A percentile compares a stretch with the other conserved stretches of the same genome.
phyloP scores from a whole-genome alignment of 2,888 invertebrate species.

The Brachynemurus nebulosus region DNA sequence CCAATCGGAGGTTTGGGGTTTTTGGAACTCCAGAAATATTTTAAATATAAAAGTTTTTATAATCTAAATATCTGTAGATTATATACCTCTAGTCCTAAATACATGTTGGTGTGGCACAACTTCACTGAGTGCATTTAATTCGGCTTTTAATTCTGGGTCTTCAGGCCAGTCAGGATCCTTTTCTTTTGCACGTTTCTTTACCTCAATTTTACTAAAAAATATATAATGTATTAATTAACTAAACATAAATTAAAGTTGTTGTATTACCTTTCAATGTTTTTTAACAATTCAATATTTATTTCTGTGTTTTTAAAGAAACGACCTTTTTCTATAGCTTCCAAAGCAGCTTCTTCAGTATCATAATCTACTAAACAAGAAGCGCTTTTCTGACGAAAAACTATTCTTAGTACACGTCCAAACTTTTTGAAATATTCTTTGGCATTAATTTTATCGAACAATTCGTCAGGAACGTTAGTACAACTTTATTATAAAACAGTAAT shows the following conservation, averaged over 20 bases:
- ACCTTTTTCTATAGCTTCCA: slow-evolving; percentile 43
- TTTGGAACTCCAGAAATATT: too few species aligned
- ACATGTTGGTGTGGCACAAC: neutral
- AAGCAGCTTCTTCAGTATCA: slow-evolving; percentile 41
- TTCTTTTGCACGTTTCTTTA: neutral
- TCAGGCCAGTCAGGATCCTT: slow-evolving; percentile 6
- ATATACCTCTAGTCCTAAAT: too few species aligned
- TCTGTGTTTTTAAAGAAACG: slow-evolving; percentile 45
- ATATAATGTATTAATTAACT: neutral
- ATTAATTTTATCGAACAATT: slow-evolving; percentile 42
- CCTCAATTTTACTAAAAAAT: neutral
- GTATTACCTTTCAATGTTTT: neutral
- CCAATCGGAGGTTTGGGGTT: too few species aligned
- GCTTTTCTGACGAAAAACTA: slow-evolving; percentile 48
- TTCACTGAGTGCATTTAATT: slow-evolving; percentile 51
- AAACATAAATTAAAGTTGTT: neutral
- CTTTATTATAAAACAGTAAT: too few species aligned
- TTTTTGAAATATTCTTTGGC: slow-evolving; percentile 53
- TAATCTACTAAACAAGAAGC: slow-evolving; percentile 57
- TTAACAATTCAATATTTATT: slow-evolving; percentile 44
- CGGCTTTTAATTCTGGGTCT: slow-evolving; percentile 51
- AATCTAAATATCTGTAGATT: too few species aligned
- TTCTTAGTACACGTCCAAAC: slow-evolving; percentile 54
- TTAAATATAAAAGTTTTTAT: too few species aligned
- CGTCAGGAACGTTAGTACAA: slow-evolving; percentile 50